These are phyloP conservation scores for Laticauda colubrina DNA, from an alignment of 2,113 vertebrate genomes.

Conservation along the genomic window DNA sequence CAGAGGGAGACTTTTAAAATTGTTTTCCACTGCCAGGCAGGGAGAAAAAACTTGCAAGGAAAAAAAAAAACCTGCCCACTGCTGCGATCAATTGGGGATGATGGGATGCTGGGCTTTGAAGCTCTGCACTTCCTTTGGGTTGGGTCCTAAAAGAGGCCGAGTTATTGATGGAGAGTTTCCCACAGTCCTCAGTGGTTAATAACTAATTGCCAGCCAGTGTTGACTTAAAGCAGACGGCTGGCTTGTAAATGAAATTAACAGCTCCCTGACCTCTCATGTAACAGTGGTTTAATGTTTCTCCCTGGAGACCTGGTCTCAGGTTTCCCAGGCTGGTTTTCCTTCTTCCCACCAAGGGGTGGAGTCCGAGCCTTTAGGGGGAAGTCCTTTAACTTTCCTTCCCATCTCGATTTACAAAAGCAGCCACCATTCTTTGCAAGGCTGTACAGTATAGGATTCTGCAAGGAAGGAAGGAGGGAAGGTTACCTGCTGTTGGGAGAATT, in stretches of 20 bases:
- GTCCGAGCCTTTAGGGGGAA: neutral
- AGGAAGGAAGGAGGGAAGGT: neutral
- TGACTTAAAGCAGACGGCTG: constrained; percentile 23
- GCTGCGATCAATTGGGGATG: neutral
- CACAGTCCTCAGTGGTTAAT: neutral
- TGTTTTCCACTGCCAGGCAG: neutral
- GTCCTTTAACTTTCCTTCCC: neutral
- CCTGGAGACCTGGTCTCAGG: neutral
- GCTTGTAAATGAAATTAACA: constrained; percentile 47
- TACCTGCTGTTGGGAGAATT: neutral
- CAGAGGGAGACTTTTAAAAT: neutral
- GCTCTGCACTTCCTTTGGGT: neutral
- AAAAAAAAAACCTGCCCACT: neutral
- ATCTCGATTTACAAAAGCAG: neutral
- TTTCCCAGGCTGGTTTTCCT: neutral
- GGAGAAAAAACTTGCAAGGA: neutral
- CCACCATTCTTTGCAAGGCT: neutral
- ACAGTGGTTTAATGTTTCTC: neutral
- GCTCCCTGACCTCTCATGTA: neutral
- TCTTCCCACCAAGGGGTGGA: neutral
- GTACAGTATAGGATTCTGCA: neutral
- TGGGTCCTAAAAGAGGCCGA: neutral
- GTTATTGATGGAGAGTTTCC: neutral
- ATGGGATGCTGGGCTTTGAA: neutral
- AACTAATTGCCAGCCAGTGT: neutral